Conservation (phyloP, 1,140 invertebrate species). For the Cyphomyrmex costatus region DNA sequence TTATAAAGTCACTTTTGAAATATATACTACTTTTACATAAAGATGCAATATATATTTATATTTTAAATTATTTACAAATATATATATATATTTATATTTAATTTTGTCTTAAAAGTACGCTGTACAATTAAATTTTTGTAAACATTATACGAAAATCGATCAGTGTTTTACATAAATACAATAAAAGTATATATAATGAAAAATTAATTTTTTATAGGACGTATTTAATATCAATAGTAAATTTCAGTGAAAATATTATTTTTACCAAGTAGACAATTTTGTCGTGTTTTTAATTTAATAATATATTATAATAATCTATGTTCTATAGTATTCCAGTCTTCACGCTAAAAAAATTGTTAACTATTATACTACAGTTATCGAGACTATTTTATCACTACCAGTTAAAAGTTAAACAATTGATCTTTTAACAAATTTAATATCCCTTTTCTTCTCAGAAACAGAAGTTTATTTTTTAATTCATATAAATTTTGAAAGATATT, state of each 20-base stretch:
- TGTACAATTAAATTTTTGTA: slow-evolving; percentile 25
- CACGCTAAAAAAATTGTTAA: background rate
- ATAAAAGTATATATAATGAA: slow-evolving; percentile 12
- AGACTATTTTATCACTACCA: background rate
- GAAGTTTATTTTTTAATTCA: background rate
- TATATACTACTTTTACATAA: slow-evolving; percentile 45
- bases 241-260: slow-evolving; percentile 24
- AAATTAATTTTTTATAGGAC: slow-evolving; percentile 8
- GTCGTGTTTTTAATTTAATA: slow-evolving; percentile 23
- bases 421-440: background rate
- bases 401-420: background rate
- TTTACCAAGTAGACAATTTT: background rate
- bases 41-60: slow-evolving; percentile 51
- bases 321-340: slow-evolving; percentile 48
- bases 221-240: background rate
- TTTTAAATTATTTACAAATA: slow-evolving; percentile 56
- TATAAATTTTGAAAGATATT: slow-evolving; percentile 13
- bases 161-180: slow-evolving; percentile 39
- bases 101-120: background rate
- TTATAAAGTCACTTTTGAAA: slow-evolving; percentile 6
- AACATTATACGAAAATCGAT: slow-evolving; percentile 14
- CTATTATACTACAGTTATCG: slow-evolving; percentile 2
- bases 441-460: background rate
- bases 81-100: slow-evolving; percentile 41
- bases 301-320: background rate